phyloP scores from a whole-genome alignment of 2,113 vertebrate genomes.

The Phyllostomus hastatus region DNA sequence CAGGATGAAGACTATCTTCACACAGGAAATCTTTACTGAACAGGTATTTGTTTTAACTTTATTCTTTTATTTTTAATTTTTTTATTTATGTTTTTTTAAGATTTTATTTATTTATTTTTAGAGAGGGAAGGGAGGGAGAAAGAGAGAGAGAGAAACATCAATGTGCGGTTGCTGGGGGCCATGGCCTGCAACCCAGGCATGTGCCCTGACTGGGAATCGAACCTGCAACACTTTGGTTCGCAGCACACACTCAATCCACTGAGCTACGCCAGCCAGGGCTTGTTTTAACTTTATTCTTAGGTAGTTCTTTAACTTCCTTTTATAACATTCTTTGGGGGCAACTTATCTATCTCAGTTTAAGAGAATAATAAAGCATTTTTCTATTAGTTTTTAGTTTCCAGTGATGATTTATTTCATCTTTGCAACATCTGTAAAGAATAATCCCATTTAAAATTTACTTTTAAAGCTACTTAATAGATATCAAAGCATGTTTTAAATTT shows the following conservation, averaged over 20 bases:
- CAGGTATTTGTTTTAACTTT: slow-evolving; percentile 85
- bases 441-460: background rate
- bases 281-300: slow-evolving; percentile 48
- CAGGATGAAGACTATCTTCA: slow-evolving; percentile 99
- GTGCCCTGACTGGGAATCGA: too few species aligned
- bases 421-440: slow-evolving; percentile 17
- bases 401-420: slow-evolving; percentile 31
- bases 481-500: background rate
- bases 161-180: too few species aligned
- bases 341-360: slow-evolving; percentile 23
- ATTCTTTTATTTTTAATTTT: too few species aligned
- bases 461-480: background rate
- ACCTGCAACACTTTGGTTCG: too few species aligned
- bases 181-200: too few species aligned
- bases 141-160: too few species aligned
- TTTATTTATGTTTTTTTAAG: too few species aligned
- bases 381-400: background rate
- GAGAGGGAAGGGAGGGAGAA: too few species aligned
- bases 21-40: slow-evolving; percentile 99
- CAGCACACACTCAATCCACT: too few species aligned
- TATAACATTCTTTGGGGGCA: background rate
- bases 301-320: slow-evolving; percentile 3
- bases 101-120: too few species aligned
- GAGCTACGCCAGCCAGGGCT: too few species aligned
- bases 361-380: background rate